Base-by-base conservation (phyloP, 1,140 invertebrate genomes). In the Drosophila orena region DNA sequence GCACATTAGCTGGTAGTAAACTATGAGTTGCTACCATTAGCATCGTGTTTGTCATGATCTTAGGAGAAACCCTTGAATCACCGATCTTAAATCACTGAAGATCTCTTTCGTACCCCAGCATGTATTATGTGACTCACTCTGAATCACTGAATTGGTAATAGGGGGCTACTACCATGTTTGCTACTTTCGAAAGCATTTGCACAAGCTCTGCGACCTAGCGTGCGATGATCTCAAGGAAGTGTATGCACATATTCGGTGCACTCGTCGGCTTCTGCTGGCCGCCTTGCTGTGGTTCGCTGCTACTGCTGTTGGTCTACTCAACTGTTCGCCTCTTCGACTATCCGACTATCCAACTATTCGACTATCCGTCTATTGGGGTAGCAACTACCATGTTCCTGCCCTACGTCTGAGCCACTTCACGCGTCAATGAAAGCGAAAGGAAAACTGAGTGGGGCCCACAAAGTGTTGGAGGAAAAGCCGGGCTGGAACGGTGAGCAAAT, bases 371-470 rank as follows among this genome's bases (percentile, higher is more conserved):
- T 27, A 27, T 46, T 53, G 15, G 50, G 22, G 50, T 55, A 58
- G 70, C 59, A 2, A 27, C 64, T 53, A 15, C 46, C 35, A 53
- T 73, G 71, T 83, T 89, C 84, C 83, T 86, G 81, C 70, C 79
- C 81, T 89, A 73, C 50, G 62, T 75, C 60, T 46, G 57, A 77
- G 77, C 66, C 66, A 78, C 88, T 90, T 90, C 88, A 90, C 88
- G 88, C 88, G 88, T 91, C 88, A 90, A 90, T 90, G 88, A 90
- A 90, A 90, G 88, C 88, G 88, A 90, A 90, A 90, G 88, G 88
- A 78, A 90, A 90, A 90, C 88, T 72, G 52, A 58, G 79, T 66
- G 55, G 58, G 46, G 30, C 17, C 17, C 17, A 17, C 17, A 1
- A 1, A 17, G 17, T 34, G 17, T 44, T 56, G 10, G 52, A 58